Evolutionary conservation across 2,113 vertebrate genomes (phyloP).

Genomic region (Psittacara wagleri): DNA sequence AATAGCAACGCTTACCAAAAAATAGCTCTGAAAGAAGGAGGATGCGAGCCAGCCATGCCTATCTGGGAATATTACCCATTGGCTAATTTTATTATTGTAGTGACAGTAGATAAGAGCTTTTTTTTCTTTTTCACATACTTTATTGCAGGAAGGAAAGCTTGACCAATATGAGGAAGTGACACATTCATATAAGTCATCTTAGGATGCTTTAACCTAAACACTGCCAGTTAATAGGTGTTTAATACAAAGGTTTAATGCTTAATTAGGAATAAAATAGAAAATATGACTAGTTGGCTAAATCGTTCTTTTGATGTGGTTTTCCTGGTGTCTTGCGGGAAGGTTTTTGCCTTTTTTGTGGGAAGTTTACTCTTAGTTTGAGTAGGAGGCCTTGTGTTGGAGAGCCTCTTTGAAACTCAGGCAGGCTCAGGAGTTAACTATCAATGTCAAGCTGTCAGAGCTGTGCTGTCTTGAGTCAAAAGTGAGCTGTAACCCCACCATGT

Average conservation of each 20-base stretch:
- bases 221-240: slow-evolving; percentile 31
- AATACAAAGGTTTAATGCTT: slow-evolving; percentile 30
- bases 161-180: slow-evolving; percentile 55
- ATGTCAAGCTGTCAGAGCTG: neutral
- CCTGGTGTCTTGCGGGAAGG: neutral
- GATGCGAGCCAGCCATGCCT: slow-evolving; percentile 30
- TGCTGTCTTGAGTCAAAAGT: fast-evolving
- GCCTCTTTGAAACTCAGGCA: neutral
- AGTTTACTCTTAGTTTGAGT: neutral
- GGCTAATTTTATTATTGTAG: slow-evolving; percentile 58
- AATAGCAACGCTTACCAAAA: slow-evolving; percentile 58
- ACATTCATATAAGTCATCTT: slow-evolving; percentile 60
- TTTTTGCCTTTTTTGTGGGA: neutral
- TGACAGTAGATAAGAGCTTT: slow-evolving; percentile 48
- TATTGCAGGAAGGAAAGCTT: slow-evolving; percentile 65
- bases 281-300: neutral
- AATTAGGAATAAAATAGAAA: slow-evolving; percentile 22
- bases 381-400: neutral
- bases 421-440: neutral
- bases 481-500: neutral
- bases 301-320: neutral
- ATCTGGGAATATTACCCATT: slow-evolving; percentile 23
- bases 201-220: slow-evolving; percentile 54
- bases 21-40: slow-evolving; percentile 17
- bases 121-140: slow-evolving; percentile 47